phyloP scores from a whole-genome alignment of 1,140 invertebrate species.

The Zophobas morio region DNA sequence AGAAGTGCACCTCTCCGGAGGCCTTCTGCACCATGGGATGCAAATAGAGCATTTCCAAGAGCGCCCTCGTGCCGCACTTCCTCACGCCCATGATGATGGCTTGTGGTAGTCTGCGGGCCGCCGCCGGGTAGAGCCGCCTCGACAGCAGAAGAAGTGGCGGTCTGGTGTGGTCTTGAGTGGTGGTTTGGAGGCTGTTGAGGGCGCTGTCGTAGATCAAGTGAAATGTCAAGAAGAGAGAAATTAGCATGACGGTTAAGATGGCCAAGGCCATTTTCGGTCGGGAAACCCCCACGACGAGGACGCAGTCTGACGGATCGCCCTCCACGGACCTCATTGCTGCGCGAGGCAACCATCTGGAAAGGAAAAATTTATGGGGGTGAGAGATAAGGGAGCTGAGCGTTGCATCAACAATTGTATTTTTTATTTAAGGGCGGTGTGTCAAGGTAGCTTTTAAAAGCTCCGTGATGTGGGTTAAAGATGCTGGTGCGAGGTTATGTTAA shows the following conservation, averaged over 20 bases:
- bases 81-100: constrained; percentile 93
- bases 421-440: background rate
- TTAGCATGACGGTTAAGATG: constrained; percentile 81
- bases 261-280: constrained; percentile 84
- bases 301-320: constrained; percentile 84
- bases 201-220: constrained; percentile 87
- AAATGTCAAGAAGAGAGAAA: constrained; percentile 85
- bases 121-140: constrained; percentile 61
- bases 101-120: constrained; percentile 64
- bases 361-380: background rate
- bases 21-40: constrained; percentile 95
- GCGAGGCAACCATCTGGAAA: constrained; percentile 81
- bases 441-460: too few relatives aligned
- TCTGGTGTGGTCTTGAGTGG: constrained; percentile 55
- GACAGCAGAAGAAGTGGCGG: constrained; percentile 62
- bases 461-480: too few relatives aligned
- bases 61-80: constrained; percentile 93
- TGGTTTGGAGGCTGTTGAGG: constrained; percentile 83
- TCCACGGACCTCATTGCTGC: constrained; percentile 83
- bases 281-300: constrained; percentile 83
- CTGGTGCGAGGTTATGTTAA: too few relatives aligned
- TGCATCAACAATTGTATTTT: background rate
- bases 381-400: background rate
- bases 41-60: constrained; percentile 94
- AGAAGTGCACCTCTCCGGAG: constrained; percentile 94